phyloP scores from a whole-genome alignment of 2,888 invertebrate genomes.

The Drosophila algonquin region DNA sequence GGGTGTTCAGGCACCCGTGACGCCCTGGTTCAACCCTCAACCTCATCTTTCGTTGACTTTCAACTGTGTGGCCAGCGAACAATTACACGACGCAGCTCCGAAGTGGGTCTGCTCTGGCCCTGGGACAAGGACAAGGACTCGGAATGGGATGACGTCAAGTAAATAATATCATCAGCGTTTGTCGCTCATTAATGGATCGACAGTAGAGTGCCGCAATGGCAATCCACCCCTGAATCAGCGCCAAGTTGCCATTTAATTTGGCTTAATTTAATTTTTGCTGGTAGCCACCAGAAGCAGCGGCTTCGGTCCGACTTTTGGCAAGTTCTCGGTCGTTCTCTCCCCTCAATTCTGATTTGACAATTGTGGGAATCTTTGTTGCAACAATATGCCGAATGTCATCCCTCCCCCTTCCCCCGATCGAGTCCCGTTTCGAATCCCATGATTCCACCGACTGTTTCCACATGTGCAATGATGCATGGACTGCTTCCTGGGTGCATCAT shows the following conservation, averaged over 20 bases:
- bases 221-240: constrained; percentile 23
- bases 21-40: constrained; percentile 61
- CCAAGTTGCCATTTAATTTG: constrained; percentile 68
- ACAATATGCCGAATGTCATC: constrained; percentile 71
- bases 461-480: constrained; percentile 67
- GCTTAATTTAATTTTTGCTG: constrained; percentile 76
- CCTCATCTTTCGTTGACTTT: constrained; percentile 56
- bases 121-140: constrained; percentile 2
- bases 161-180: constrained; percentile 77
- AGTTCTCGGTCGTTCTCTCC: constrained; percentile 6
- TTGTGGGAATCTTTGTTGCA: constrained; percentile 71
- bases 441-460: constrained; percentile 26
- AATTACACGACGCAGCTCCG: constrained; percentile 56
- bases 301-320: background rate
- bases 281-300: constrained; percentile 53
- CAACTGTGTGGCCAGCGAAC: constrained; percentile 67
- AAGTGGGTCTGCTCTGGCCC: constrained; percentile 3
- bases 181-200: constrained; percentile 71
- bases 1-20: constrained; percentile 75
- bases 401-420: background rate
- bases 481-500: constrained; percentile 20
- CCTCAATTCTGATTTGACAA: constrained; percentile 68
- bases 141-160: constrained; percentile 46
- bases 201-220: background rate
- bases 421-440: too few species aligned